Percentiles rank a stretch among this genome's conserved stretches.
Conservation (phyloP, 2,113 vertebrate species). For the Eubucco bourcierii region DNA sequence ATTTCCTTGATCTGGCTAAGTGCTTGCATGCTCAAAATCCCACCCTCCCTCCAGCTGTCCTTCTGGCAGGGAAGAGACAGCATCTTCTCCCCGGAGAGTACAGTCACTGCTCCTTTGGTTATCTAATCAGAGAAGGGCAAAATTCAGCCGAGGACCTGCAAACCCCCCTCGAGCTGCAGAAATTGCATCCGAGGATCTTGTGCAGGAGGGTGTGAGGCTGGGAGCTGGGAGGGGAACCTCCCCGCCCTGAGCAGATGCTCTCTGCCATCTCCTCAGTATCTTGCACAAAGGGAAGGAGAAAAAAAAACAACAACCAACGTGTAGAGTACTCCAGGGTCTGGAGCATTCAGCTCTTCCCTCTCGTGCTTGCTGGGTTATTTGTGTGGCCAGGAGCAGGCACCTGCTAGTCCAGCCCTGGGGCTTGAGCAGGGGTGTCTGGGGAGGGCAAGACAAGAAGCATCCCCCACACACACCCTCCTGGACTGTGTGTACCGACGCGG, state of each 20-base stretch:
- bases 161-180: conserved; percentile 30
- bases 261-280: conserved; percentile 28
- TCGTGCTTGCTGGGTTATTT: not conserved
- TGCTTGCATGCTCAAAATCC: conserved; percentile 66
- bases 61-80: conserved; percentile 63
- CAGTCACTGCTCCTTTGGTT: conserved; percentile 69
- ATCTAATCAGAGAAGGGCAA: conserved; percentile 60
- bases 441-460: not conserved
- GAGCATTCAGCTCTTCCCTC: not conserved
- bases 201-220: not conserved
- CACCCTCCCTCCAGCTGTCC: conserved; percentile 68
- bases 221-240: not conserved
- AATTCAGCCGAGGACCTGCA: conserved; percentile 5
- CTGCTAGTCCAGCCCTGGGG: fast-evolving
- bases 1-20: conserved; percentile 69
- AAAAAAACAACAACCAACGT: not conserved
- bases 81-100: conserved; percentile 47
- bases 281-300: conserved; percentile 5
- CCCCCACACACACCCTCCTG: not conserved
- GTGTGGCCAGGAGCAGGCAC: not conserved
- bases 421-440: not conserved
- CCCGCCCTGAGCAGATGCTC: conserved; percentile 41
- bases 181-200: conserved; percentile 28
- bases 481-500: not conserved
- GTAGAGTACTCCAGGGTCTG: not conserved